Evolutionary conservation across 2,888 invertebrate genomes (phyloP).

Genomic region (Atrina japonica): DNA sequence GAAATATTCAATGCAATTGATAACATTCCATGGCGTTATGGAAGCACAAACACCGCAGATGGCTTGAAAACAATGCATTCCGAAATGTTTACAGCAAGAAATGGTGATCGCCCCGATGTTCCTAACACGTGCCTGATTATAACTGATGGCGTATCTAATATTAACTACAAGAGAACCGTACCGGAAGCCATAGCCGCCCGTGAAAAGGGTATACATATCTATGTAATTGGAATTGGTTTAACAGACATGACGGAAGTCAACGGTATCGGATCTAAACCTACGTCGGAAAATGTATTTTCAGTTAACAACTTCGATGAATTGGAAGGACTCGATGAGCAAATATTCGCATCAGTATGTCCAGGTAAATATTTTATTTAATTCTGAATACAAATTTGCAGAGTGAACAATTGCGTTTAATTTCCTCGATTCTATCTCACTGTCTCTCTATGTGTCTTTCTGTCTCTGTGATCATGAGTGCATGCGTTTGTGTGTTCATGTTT

Average conservation of each 20-base stretch:
- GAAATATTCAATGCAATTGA: slow-evolving; percentile 69
- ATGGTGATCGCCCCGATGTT: slow-evolving; percentile 69
- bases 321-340: slow-evolving; percentile 37
- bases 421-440: too few species aligned
- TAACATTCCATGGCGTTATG: too few species aligned
- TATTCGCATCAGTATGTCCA: slow-evolving; percentile 44
- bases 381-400: too few species aligned
- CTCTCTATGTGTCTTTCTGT: too few species aligned
- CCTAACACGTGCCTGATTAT: slow-evolving; percentile 62
- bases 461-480: too few species aligned
- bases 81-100: slow-evolving; percentile 65
- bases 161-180: slow-evolving; percentile 63
- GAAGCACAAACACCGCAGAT: slow-evolving; percentile 76
- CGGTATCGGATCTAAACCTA: slow-evolving; percentile 59
- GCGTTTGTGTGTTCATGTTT: too few species aligned
- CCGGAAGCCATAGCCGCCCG: slow-evolving; percentile 61
- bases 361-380: slow-evolving; percentile 7
- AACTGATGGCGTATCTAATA: slow-evolving; percentile 74
- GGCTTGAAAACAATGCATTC: slow-evolving; percentile 62
- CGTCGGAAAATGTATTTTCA: slow-evolving; percentile 52
- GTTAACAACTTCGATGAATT: slow-evolving; percentile 58
- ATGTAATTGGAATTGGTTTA: slow-evolving; percentile 61
- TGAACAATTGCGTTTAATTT: too few species aligned
- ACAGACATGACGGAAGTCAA: slow-evolving; percentile 60
- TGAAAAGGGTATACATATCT: slow-evolving; percentile 51